Base-by-base conservation (phyloP, 2,113 vertebrate genomes). In the Scomber scombrus region DNA sequence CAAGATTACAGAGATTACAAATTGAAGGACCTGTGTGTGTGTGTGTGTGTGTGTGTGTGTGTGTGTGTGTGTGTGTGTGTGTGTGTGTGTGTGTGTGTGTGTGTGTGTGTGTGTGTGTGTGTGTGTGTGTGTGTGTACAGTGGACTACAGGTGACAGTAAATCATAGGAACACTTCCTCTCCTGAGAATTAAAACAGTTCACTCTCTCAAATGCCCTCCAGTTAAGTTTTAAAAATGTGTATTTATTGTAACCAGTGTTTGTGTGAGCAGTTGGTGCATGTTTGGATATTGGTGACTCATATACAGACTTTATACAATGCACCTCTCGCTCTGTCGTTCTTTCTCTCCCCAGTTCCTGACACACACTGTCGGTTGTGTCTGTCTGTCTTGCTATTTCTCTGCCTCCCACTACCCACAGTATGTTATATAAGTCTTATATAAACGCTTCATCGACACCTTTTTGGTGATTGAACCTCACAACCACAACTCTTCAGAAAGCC, bases 401-500 rank as follows among this genome's bases (percentile, higher is more conserved):
- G 79, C 84, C 92, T 84, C 91, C 88, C 89, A 91, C 93, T 87
- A 78, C 88, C 85, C 90, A 88, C 86, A 89, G 75, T 72, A 75
- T 85, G 80, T 93, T 92, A 91, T 85, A 90, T 92, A 92, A 92
- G 85, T 74, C 82, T 93, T 93, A 93, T 58, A 90, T 92, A 93
- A 94, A 93, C 15, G 64, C 82, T 78, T 86, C 68, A 88, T 89
- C 71, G n/a, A 89, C 89, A 91, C 76, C 85, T 84, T 91, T 79
- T 63, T 47, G 69, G 72, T 64, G 43, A 26, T 74, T 84, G 68
- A 90, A 82, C 80, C 81, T 81, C 66, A 71, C 51, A 63, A 45
- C 64, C 66, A 47, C 81, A 85, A 88, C 83, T 85, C 71, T 76
- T 84, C 65, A 86, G 45, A 64, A 54, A 63, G 73, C 69, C 84